phyloP scores from a whole-genome alignment of 2,888 invertebrate genomes.

The Julus scandinavius region DNA sequence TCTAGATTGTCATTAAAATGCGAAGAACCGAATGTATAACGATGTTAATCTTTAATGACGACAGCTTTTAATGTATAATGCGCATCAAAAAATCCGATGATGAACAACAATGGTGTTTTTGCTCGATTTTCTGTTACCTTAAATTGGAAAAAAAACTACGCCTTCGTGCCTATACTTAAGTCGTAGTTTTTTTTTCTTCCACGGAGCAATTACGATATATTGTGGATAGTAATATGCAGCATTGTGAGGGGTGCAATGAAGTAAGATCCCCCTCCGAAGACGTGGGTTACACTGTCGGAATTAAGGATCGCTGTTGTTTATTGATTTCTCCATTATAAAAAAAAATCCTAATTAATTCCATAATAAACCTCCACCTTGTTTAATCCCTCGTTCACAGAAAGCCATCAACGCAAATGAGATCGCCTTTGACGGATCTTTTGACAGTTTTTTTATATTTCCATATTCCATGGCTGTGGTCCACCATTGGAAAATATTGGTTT shows the following conservation, averaged over 20 bases:
- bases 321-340: not conserved
- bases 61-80: not conserved
- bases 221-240: not conserved
- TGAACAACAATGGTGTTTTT: not conserved
- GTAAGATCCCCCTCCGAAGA: not conserved
- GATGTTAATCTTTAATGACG: slow-evolving; percentile 17
- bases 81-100: not conserved
- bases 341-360: slow-evolving; percentile 27
- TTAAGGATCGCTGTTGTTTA: not conserved
- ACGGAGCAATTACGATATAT: not conserved
- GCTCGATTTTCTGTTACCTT: not conserved
- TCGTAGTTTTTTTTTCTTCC: not conserved
- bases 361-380: not conserved
- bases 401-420: slow-evolving; percentile 12
- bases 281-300: not conserved
- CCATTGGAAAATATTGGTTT: slow-evolving; percentile 27
- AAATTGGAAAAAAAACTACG: not conserved
- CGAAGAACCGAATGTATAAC: not conserved
- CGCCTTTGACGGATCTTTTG: not conserved
- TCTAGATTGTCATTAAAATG: not conserved
- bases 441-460: not conserved
- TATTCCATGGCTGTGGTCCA: not conserved
- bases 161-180: not conserved
- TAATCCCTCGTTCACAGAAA: not conserved
- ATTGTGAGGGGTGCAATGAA: too few species aligned